These are phyloP conservation scores for Myotis daubentonii DNA, from an alignment of 2,797 vertebrate genomes.

Conservation along the genomic window DNA sequence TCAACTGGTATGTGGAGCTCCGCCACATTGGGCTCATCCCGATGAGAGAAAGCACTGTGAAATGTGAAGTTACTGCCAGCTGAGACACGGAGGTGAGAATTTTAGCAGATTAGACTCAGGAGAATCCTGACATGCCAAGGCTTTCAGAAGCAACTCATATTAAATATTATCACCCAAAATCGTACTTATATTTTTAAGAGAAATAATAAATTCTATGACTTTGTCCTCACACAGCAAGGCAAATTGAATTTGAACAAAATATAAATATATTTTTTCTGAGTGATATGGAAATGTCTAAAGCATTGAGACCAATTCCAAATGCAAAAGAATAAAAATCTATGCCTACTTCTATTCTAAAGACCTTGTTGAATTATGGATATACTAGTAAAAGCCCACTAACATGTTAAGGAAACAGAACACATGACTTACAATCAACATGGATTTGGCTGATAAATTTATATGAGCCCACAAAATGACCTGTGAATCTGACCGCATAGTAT, in stretches of 20 bases:
- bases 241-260: background rate
- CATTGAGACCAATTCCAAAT: background rate
- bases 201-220: background rate
- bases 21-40: background rate
- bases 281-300: background rate
- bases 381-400: background rate
- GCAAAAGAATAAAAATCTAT: background rate
- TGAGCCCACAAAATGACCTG: background rate
- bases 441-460: background rate
- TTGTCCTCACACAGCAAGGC: background rate
- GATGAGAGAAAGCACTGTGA: background rate
- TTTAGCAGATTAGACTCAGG: background rate
- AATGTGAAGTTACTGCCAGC: background rate
- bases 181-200: background rate
- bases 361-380: background rate
- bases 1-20: background rate
- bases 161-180: background rate
- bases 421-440: background rate
- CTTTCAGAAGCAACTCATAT: background rate
- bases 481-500: background rate
- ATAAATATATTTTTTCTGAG: background rate
- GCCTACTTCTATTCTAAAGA: background rate
- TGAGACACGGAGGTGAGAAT: background rate
- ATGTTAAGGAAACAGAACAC: background rate
- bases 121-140: background rate